phyloP scores from a whole-genome alignment of 2,113 vertebrate species.

The Orthonyx spaldingii region DNA sequence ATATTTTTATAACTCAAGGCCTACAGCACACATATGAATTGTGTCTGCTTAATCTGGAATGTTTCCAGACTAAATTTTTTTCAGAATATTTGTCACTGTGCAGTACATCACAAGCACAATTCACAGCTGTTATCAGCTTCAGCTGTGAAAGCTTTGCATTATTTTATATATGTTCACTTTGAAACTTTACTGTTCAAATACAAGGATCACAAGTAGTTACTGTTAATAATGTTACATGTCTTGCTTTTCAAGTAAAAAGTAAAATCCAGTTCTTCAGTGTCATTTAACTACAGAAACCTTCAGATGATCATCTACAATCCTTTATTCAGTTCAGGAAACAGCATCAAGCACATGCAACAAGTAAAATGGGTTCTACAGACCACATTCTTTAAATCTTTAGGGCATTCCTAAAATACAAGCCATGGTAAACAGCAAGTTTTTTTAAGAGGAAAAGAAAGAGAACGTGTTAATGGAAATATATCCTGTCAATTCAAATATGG shows the following conservation, averaged over 20 bases:
- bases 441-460: not conserved
- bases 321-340: not conserved
- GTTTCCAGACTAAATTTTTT: not conserved
- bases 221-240: not conserved
- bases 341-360: not conserved
- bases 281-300: not conserved
- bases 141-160: not conserved
- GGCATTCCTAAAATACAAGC: not conserved
- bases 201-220: not conserved
- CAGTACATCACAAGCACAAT: not conserved
- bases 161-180: not conserved
- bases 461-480: not conserved
- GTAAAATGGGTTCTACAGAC: not conserved
- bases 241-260: not conserved
- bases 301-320: not conserved
- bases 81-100: not conserved
- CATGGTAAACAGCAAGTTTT: not conserved
- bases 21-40: not conserved
- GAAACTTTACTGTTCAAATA: not conserved
- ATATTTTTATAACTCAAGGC: not conserved
- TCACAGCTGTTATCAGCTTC: not conserved
- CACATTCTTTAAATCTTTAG: not conserved
- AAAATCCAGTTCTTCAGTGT: not conserved
- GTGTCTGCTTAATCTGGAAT: not conserved
- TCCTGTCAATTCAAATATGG: not conserved